Evolutionary conservation across 2,888 invertebrate species (phyloP).

Genomic region (Drosophila cognata): DNA sequence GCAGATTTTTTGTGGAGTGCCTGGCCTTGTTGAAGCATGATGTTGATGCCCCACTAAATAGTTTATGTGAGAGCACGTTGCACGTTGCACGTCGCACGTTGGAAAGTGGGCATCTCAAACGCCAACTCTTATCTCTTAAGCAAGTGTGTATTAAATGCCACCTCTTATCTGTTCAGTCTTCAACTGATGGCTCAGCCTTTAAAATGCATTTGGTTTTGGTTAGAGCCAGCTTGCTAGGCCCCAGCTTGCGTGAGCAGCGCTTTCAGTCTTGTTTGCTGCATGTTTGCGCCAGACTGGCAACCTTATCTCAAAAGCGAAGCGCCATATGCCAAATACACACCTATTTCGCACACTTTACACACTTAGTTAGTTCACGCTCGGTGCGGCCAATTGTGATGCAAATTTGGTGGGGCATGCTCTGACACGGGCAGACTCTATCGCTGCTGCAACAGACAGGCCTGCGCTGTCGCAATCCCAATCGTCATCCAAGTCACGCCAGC

Average conservation of each 20-base stretch:
- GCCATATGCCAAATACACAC: constrained; percentile 54
- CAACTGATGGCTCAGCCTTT: background rate
- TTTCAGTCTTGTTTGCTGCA: background rate
- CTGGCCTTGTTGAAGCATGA: background rate
- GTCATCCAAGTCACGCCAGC: constrained; percentile 7
- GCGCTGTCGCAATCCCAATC: constrained; percentile 14
- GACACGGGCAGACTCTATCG: constrained; percentile 41
- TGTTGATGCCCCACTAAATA: background rate
- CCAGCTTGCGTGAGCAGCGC: background rate
- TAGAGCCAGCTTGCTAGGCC: background rate
- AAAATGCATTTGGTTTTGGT: background rate
- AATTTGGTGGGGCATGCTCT: constrained; percentile 44
- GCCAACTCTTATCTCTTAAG: background rate
- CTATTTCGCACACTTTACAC: constrained; percentile 21
- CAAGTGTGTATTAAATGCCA: too few species aligned
- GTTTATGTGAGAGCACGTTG: background rate
- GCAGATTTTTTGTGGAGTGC: constrained; percentile 27
- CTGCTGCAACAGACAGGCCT: constrained; percentile 65
- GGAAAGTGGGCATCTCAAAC: background rate
- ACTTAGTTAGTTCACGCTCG: constrained; percentile 13
- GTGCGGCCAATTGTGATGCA: constrained; percentile 53
- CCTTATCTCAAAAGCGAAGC: background rate
- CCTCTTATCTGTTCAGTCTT: background rate
- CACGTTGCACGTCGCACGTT: too few species aligned
- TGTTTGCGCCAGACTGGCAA: background rate